Conservation (phyloP, 2,888 invertebrate genomes). For the Magallana nippona region DNA sequence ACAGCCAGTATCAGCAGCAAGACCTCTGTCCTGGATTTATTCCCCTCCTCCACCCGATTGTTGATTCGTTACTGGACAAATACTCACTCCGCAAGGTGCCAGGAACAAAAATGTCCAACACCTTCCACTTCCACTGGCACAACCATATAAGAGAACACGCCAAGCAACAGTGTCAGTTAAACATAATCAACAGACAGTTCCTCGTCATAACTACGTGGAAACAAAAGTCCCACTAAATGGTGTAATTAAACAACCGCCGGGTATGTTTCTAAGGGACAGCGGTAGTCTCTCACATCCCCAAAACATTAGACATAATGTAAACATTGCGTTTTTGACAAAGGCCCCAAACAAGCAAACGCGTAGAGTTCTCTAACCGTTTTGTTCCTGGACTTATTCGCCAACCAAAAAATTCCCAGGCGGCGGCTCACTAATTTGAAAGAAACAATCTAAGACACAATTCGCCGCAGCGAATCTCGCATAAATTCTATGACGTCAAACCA, state of each 20-base stretch:
- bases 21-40: background rate
- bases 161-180: background rate
- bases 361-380: background rate
- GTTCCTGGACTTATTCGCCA: background rate
- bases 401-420: background rate
- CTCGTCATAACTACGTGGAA: background rate
- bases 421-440: background rate
- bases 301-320: background rate
- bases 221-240: slow-evolving; percentile 4
- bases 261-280: background rate
- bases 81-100: background rate
- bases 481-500: too few species aligned
- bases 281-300: too few species aligned
- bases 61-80: background rate
- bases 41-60: background rate
- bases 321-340: background rate
- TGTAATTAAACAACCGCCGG: background rate
- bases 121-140: background rate
- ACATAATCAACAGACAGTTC: background rate
- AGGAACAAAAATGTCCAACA: background rate
- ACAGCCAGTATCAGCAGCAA: background rate
- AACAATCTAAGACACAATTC: background rate
- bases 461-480: background rate
- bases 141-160: background rate
- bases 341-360: background rate